Evolutionary conservation across 2,797 vertebrate species (phyloP).

Genomic region (Falco peregrinus): DNA sequence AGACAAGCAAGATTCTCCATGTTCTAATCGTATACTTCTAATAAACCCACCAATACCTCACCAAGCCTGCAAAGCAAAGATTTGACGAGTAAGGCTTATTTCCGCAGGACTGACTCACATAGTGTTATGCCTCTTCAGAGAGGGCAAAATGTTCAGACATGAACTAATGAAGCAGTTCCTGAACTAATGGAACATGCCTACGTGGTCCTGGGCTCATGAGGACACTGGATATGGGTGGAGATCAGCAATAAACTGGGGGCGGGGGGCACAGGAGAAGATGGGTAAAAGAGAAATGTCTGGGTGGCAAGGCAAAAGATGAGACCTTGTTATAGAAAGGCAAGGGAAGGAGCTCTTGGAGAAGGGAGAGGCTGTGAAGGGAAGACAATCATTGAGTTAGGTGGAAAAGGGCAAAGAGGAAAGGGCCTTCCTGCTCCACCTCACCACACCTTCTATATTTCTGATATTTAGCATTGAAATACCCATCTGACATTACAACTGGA

Average conservation of each 20-base stretch:
- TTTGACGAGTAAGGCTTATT: neutral
- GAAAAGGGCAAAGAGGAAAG: neutral
- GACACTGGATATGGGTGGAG: neutral
- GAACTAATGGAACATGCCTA: neutral
- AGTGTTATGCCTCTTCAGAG: constrained; percentile 1
- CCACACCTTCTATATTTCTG: neutral
- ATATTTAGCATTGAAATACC: neutral
- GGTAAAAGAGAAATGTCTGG: neutral
- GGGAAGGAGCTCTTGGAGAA: neutral
- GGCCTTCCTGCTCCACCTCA: neutral
- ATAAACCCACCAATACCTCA: constrained; percentile 41
- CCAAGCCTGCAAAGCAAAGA: neutral
- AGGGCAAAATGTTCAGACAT: constrained; percentile 59
- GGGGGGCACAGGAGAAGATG: neutral
- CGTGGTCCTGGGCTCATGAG: neutral
- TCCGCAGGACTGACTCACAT: constrained; percentile 23
- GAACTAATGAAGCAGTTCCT: constrained; percentile 37
- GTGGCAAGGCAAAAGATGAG: neutral
- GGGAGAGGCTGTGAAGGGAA: neutral
- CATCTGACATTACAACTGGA: neutral
- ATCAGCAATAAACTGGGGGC: neutral
- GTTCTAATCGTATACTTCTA: constrained; percentile 50
- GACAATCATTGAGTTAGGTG: neutral
- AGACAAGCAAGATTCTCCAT: constrained; percentile 56
- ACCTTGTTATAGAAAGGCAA: neutral